These are phyloP conservation scores for Tauraco hartlaubi DNA, from an alignment of 2,797 vertebrate species.

Conservation along the genomic window DNA sequence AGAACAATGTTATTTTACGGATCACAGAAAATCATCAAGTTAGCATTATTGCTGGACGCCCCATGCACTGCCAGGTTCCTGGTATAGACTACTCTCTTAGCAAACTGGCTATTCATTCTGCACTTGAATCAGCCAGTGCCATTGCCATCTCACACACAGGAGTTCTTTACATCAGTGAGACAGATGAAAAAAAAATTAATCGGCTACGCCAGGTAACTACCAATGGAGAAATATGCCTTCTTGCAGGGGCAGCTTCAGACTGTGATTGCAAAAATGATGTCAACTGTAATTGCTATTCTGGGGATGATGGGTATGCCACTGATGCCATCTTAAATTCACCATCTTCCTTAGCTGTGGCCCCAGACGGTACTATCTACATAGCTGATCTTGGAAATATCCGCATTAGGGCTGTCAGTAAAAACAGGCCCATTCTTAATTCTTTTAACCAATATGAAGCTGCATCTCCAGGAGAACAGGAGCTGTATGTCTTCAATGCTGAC, in stretches of 20 bases:
- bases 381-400: slow-evolving; percentile 98
- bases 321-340: slow-evolving; percentile 97
- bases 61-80: slow-evolving; percentile 99
- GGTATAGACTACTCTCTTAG: slow-evolving; percentile 99
- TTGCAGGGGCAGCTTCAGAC: slow-evolving; percentile 96
- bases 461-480: slow-evolving; percentile 94
- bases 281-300: slow-evolving; percentile 98
- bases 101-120: slow-evolving; percentile 96
- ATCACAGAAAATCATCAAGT: slow-evolving; percentile 99
- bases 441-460: slow-evolving; percentile 95
- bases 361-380: slow-evolving; percentile 95
- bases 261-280: slow-evolving; percentile 99
- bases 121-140: slow-evolving; percentile 96
- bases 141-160: slow-evolving; percentile 96
- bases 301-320: slow-evolving; percentile 97
- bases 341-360: slow-evolving; percentile 94
- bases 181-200: slow-evolving; percentile 99
- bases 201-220: slow-evolving; percentile 97
- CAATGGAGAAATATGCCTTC: slow-evolving; percentile 96
- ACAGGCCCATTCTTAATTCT: slow-evolving; percentile 89
- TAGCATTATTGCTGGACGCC: slow-evolving; percentile 97
- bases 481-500: slow-evolving; percentile 95
- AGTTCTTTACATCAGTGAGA: slow-evolving; percentile 97
- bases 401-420: slow-evolving; percentile 94
- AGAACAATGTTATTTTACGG: slow-evolving; percentile 98